A percentile compares a stretch with the other conserved stretches of the same genome.
These are phyloP conservation scores for Brachypterus glaber DNA, from an alignment of 2,888 invertebrate species.

Conservation along the genomic window DNA sequence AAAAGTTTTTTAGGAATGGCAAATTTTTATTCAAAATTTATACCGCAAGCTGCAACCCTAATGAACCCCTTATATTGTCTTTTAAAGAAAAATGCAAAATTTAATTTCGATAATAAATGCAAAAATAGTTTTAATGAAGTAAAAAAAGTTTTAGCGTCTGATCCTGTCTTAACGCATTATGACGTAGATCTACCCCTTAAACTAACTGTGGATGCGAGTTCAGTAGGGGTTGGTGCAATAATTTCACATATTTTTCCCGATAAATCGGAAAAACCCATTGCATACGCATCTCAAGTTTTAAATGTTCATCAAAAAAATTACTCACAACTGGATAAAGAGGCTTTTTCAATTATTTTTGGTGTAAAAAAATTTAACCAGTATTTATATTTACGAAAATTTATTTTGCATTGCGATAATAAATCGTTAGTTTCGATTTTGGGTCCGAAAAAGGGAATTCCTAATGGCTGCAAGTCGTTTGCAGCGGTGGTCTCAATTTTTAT, in stretches of 20 bases:
- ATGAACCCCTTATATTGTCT: slow-evolving; percentile 12
- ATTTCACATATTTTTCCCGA: slow-evolving; percentile 13
- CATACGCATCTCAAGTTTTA: slow-evolving; percentile 14
- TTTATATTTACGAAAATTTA: slow-evolving; percentile 7
- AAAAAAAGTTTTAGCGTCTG: slow-evolving; percentile 6
- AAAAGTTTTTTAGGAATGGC: slow-evolving; percentile 13
- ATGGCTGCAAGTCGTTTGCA: slow-evolving; percentile 11
- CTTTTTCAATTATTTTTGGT: slow-evolving; percentile 12
- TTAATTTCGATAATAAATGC: slow-evolving; percentile 1
- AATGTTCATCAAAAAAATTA: slow-evolving; percentile 13
- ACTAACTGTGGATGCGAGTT: slow-evolving; percentile 15
- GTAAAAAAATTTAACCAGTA: slow-evolving; percentile 10
- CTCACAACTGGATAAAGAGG: slow-evolving; percentile 13
- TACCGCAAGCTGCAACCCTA: slow-evolving; percentile 8
- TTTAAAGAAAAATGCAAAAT: slow-evolving; percentile 11
- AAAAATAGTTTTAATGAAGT: not conserved
- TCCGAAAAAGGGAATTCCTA: slow-evolving; percentile 12
- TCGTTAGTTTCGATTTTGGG: slow-evolving; percentile 11
- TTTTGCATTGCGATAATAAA: slow-evolving; percentile 10
- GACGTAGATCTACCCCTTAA: slow-evolving; percentile 16
- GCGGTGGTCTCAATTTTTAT: slow-evolving; percentile 10
- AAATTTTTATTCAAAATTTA: slow-evolving; percentile 15
- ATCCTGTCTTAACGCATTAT: slow-evolving; percentile 11
- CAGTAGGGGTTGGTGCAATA: slow-evolving; percentile 11
- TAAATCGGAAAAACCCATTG: slow-evolving; percentile 11